Conservation (phyloP, 1,140 invertebrate genomes). For the Drosophila novamexicana region DNA sequence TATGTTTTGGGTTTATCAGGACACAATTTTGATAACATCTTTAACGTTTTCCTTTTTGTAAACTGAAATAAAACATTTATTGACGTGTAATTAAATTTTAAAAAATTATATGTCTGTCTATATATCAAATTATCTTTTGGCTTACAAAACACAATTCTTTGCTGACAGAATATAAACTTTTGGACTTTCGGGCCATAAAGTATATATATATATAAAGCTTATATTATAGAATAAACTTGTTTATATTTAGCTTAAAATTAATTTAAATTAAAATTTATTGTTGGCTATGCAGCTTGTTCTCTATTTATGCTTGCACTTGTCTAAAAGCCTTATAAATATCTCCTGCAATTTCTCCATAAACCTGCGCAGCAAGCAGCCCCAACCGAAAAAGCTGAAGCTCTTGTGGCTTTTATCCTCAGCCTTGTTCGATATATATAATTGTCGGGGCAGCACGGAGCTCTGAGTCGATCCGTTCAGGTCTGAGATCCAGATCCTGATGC, state of each 20-base stretch:
- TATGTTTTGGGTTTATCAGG: neutral
- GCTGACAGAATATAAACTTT: too few relatives aligned
- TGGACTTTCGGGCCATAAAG: too few relatives aligned
- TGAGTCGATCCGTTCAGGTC: conserved; percentile 6
- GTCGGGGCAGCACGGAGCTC: neutral
- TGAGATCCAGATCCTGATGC: conserved; percentile 46
- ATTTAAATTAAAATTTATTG: too few relatives aligned
- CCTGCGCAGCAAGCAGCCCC: conserved; percentile 12
- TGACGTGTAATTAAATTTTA: too few relatives aligned
- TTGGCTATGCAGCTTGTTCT: too few relatives aligned
- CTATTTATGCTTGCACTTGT: neutral
- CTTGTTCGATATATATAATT: neutral
- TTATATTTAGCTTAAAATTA: too few relatives aligned
- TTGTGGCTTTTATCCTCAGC: conserved; percentile 2
- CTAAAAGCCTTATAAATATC: neutral
- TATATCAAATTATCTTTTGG: too few relatives aligned
- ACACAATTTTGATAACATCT: neutral
- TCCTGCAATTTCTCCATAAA: neutral
- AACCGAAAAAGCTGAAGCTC: neutral
- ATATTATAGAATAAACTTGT: too few relatives aligned
- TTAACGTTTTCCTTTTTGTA: neutral
- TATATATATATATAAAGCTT: too few relatives aligned
- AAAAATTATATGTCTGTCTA: too few relatives aligned
- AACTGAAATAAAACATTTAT: neutral
- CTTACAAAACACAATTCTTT: too few relatives aligned